A percentile compares a stretch with the other conserved stretches of the same genome.
Conservation (phyloP, 2,797 vertebrate genomes). For the Oryzias sinensis region DNA sequence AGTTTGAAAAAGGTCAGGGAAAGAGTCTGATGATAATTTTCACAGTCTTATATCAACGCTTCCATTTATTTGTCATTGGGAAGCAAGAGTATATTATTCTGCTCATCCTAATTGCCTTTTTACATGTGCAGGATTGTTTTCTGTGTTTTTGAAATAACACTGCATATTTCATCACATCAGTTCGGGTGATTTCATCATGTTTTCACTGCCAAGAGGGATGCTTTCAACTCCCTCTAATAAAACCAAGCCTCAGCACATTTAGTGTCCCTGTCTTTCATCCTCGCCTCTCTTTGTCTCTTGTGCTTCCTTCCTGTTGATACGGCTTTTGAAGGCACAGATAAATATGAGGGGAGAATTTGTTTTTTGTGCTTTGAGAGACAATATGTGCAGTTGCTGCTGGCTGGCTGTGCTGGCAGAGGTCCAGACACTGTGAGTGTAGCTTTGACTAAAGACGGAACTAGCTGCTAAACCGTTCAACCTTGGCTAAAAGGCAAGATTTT, state of each 20-base stretch:
- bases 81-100: constrained; percentile 2
- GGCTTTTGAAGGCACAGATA: constrained; percentile 51
- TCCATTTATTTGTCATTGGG: constrained; percentile 15
- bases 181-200: constrained; percentile 55
- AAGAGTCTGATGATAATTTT: not conserved
- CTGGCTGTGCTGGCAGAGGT: constrained; percentile 29
- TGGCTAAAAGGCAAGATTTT: too few relatives aligned
- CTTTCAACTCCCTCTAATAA: constrained; percentile 57
- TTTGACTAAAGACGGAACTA: not conserved
- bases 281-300: constrained; percentile 41
- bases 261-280: constrained; percentile 53
- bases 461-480: not conserved
- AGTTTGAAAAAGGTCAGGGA: constrained; percentile 5
- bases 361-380: constrained; percentile 52
- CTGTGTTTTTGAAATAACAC: constrained; percentile 40
- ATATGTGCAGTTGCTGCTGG: constrained; percentile 27
- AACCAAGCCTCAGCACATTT: constrained; percentile 53
- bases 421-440: constrained; percentile 7
- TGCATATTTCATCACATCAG: constrained; percentile 54
- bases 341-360: constrained; percentile 40
- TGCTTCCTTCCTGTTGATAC: constrained; percentile 53
- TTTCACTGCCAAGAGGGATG: constrained; percentile 45
- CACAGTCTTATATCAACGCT: not conserved
- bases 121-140: constrained; percentile 36
- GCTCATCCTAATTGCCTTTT: constrained; percentile 10